A percentile compares a stretch with the other conserved stretches of the same genome.
Evolutionary conservation across 2,797 vertebrate genomes (phyloP).

Genomic region (Arrhamphus sclerolepis): DNA sequence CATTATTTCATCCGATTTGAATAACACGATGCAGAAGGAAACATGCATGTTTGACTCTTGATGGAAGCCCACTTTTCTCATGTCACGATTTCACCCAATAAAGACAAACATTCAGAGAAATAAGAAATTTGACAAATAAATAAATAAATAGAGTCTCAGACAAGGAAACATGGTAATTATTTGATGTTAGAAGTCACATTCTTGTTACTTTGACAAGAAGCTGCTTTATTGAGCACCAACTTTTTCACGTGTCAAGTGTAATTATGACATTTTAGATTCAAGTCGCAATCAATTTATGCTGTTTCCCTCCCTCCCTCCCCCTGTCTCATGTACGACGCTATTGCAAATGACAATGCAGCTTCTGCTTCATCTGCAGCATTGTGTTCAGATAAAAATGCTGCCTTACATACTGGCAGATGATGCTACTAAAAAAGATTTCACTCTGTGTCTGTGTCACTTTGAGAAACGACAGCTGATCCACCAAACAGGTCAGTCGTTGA

Average conservation of each 20-base stretch:
- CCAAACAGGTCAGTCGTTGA: too few species aligned
- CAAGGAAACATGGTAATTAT: not conserved
- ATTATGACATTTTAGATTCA: too few species aligned
- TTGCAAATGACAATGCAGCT: conserved; percentile 53
- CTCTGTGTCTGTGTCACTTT: too few species aligned
- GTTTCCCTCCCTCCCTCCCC: too few species aligned
- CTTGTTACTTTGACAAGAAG: not conserved
- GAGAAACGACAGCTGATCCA: too few species aligned
- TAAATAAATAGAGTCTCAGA: not conserved
- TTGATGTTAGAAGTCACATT: conserved; percentile 1
- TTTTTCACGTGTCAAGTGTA: not conserved
- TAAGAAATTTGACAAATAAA: too few species aligned
- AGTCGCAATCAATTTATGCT: too few species aligned
- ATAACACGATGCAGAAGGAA: conserved; percentile 4
- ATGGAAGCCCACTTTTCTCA: too few species aligned
- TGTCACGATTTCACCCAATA: too few species aligned
- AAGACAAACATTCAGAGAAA: too few species aligned
- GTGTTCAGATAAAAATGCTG: not conserved
- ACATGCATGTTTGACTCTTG: not conserved
- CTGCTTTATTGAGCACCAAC: not conserved
- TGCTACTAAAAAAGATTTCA: too few species aligned
- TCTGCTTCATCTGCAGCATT: not conserved
- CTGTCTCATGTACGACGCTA: conserved; percentile 39
- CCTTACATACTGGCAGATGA: conserved; percentile 4
- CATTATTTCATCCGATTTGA: conserved; percentile 4